A percentile compares a stretch with the other conserved stretches of the same genome.
Evolutionary conservation across 2,888 invertebrate species (phyloP).

Genomic region (Drosophila quasianomalipes): DNA sequence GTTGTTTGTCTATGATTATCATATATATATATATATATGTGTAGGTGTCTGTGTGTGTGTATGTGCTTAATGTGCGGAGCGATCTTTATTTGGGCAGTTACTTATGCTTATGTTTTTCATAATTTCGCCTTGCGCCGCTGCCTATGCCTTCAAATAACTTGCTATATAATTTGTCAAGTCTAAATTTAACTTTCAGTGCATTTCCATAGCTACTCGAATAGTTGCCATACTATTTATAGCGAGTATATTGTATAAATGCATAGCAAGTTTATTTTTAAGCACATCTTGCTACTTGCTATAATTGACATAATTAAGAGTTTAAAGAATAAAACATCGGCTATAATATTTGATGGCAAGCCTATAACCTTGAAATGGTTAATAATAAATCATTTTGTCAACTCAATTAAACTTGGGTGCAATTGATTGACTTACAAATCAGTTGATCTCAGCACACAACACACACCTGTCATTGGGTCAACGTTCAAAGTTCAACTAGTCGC

Average conservation of each 20-base stretch:
- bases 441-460: background rate
- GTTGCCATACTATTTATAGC: slow-evolving; percentile 6
- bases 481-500: slow-evolving; percentile 34
- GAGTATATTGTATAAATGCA: slow-evolving; percentile 15
- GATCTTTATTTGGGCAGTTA: slow-evolving; percentile 20
- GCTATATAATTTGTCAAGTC: slow-evolving; percentile 18
- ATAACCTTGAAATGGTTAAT: slow-evolving; percentile 6
- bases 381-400: slow-evolving; percentile 10
- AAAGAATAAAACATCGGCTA: background rate
- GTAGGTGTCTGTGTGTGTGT: slow-evolving; percentile 9
- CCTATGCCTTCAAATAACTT: slow-evolving; percentile 4
- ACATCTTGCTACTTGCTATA: background rate
- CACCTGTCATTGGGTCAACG: slow-evolving; percentile 49
- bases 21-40: slow-evolving; percentile 7
- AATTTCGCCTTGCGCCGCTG: slow-evolving; percentile 6
- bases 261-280: slow-evolving; percentile 1
- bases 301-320: background rate
- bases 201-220: background rate
- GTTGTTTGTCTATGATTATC: slow-evolving; percentile 28
- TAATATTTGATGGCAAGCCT: slow-evolving; percentile 19
- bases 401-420: slow-evolving; percentile 18
- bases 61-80: slow-evolving; percentile 23
- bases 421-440: slow-evolving; percentile 15
- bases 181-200: background rate
- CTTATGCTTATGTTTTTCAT: background rate